Conservation (phyloP, 2,113 vertebrate species). For the Amphiprion ocellaris region DNA sequence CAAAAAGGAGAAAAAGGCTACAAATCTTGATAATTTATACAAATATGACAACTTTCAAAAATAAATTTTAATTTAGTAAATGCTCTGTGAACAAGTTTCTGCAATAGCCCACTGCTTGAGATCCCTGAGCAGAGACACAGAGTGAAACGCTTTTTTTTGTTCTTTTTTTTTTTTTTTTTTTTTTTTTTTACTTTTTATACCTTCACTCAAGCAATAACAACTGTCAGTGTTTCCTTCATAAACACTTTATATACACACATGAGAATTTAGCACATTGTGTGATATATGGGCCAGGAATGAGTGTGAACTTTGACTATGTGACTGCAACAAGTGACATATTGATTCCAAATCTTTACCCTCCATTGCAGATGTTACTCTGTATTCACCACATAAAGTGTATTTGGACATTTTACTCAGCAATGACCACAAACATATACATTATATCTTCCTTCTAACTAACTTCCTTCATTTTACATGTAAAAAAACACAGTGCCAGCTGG, state of each 20-base stretch:
- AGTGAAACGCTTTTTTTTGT: constrained; percentile 78
- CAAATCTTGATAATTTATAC: constrained; percentile 99
- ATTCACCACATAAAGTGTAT: neutral
- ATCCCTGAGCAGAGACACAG: constrained; percentile 97
- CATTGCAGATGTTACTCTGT: neutral
- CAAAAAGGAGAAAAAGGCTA: constrained; percentile 91
- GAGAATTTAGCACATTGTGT: constrained; percentile 74
- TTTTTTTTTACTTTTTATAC: constrained; percentile 26
- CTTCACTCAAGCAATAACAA: constrained; percentile 73
- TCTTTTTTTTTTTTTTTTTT: constrained; percentile 1
- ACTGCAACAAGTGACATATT: constrained; percentile 22
- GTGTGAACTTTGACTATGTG: constrained; percentile 21
- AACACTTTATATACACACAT: constrained; percentile 66
- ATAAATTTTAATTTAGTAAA: constrained; percentile 99
- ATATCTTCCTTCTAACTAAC: constrained; percentile 7
- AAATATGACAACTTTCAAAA: constrained; percentile 95
- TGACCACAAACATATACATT: constrained; percentile 11
- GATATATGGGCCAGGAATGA: constrained; percentile 11
- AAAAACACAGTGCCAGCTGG: constrained; percentile 85
- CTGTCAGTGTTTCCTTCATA: constrained; percentile 66
- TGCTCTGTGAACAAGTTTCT: constrained; percentile 91
- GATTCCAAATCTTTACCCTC: neutral
- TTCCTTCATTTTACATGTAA: constrained; percentile 62
- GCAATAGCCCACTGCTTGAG: constrained; percentile 89
- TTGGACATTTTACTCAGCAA: neutral